These are phyloP conservation scores for Protonemura montana DNA, from an alignment of 2,888 invertebrate species.

Conservation along the genomic window DNA sequence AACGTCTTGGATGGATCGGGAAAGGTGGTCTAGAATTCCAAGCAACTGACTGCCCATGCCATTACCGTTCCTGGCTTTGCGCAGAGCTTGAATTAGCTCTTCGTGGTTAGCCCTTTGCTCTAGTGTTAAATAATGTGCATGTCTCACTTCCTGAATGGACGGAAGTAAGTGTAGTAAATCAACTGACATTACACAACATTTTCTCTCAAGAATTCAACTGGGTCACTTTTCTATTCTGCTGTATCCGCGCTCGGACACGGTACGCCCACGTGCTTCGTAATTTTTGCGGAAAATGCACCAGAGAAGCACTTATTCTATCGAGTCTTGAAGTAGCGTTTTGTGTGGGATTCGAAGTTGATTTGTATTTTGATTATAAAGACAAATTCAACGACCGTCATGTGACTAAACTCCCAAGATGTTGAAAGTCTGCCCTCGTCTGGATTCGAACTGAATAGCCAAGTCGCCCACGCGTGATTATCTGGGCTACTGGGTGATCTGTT, in stretches of 20 bases:
- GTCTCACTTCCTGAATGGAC: background rate
- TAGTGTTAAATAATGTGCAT: conserved; percentile 12
- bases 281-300: background rate
- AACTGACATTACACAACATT: background rate
- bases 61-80: background rate
- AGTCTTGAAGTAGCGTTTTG: background rate
- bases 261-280: background rate
- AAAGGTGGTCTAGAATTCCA: no score
- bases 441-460: no score
- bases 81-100: background rate
- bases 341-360: background rate
- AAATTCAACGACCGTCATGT: background rate
- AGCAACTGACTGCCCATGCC: no score
- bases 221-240: background rate
- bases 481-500: background rate
- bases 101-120: background rate
- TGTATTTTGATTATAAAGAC: background rate
- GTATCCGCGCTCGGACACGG: background rate
- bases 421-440: background rate
- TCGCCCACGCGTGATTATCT: background rate
- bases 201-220: background rate
- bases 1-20: no score
- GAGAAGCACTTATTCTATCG: background rate
- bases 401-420: background rate
- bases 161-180: background rate